A percentile compares a stretch with the other conserved stretches of the same genome.
Evolutionary conservation across 2,888 invertebrate species (phyloP).

Genomic region (Archaeoteleia sp.): DNA sequence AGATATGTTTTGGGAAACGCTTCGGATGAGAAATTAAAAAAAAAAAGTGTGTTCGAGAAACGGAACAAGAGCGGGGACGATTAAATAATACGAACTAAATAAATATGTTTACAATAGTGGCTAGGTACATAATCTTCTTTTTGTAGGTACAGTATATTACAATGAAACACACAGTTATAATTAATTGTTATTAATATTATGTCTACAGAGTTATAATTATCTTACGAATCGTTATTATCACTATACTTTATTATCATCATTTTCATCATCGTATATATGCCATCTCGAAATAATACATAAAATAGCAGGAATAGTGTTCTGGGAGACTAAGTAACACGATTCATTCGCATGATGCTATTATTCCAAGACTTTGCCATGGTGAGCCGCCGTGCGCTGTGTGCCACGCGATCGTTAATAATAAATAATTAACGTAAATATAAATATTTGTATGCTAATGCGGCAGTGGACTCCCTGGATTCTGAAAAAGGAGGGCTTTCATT

Average conservation of each 20-base stretch:
- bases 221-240: constrained; percentile 61
- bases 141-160: constrained; percentile 75
- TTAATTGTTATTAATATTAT: constrained; percentile 73
- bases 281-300: constrained; percentile 61
- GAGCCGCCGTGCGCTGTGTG: constrained; percentile 68
- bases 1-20: too few relatives aligned
- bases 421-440: constrained; percentile 73
- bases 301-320: constrained; percentile 67
- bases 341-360: constrained; percentile 41
- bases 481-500: constrained; percentile 64
- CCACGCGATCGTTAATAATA: constrained; percentile 70
- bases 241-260: constrained; percentile 63
- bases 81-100: not conserved
- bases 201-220: constrained; percentile 67
- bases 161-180: constrained; percentile 74
- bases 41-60: too few relatives aligned
- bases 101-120: constrained; percentile 15
- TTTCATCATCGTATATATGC: constrained; percentile 63
- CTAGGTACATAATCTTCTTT: constrained; percentile 65
- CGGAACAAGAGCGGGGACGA: too few relatives aligned
- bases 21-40: too few relatives aligned
- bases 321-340: constrained; percentile 68
- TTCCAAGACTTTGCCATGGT: constrained; percentile 28
- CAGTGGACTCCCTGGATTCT: constrained; percentile 71
- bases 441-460: constrained; percentile 72